phyloP scores from a whole-genome alignment of 2,797 vertebrate species.

The Crypturellus tataupa region DNA sequence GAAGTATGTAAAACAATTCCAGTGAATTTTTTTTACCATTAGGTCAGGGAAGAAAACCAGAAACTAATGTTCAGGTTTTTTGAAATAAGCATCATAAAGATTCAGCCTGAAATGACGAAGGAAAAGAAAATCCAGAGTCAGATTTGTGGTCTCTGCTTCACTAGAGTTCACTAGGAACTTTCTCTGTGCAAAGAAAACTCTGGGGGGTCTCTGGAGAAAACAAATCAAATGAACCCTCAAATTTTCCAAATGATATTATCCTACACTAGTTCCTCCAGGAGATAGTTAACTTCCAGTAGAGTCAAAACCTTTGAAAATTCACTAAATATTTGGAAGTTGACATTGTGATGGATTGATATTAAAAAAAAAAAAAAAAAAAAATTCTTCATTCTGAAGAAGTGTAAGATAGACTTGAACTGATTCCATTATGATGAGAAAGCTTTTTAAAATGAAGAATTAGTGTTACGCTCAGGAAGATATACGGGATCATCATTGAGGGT shows the following conservation, averaged over 20 bases:
- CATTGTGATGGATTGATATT: background rate
- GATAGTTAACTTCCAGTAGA: background rate
- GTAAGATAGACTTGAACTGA: background rate
- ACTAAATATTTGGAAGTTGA: background rate
- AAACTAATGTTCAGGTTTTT: background rate
- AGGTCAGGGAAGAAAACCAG: background rate
- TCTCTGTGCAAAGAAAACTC: background rate
- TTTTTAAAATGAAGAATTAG: background rate
- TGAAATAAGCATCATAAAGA: background rate
- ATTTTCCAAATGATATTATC: background rate
- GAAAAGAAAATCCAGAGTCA: background rate
- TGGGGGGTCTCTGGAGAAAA: background rate
- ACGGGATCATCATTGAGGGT: background rate
- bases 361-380: background rate
- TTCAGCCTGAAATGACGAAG: background rate
- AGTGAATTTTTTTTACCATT: background rate
- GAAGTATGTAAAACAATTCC: background rate
- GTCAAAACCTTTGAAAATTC: background rate
- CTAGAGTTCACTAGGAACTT: background rate
- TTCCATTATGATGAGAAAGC: background rate
- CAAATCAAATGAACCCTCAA: rapidly evolving
- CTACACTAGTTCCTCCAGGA: background rate
- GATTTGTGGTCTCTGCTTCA: background rate
- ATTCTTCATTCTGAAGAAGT: background rate
- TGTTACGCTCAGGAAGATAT: background rate